Percentiles rank a stretch among this genome's conserved stretches.
phyloP scores from a whole-genome alignment of 23 tunicate species.

The Halocynthia aurantium region DNA sequence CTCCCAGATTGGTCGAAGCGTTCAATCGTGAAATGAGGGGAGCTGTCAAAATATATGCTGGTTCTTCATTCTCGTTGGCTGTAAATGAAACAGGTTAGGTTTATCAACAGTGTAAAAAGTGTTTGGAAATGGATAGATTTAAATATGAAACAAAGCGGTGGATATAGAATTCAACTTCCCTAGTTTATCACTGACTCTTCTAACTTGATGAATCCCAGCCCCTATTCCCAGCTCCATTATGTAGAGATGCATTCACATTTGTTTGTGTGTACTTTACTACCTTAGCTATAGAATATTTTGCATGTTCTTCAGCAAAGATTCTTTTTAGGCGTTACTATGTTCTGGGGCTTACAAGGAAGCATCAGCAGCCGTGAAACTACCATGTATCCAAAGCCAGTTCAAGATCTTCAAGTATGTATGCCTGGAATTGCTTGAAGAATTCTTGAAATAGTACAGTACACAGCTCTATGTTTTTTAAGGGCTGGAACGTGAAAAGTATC shows the following conservation, averaged over 20 bases:
- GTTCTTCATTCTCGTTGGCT: slow-evolving; percentile 61
- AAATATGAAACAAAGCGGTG: too few species aligned
- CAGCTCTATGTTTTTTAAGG: slow-evolving; percentile 32
- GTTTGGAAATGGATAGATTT: too few species aligned
- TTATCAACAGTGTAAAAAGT: too few species aligned
- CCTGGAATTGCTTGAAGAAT: background rate
- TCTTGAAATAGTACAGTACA: background rate
- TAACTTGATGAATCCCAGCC: too few species aligned
- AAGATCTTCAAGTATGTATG: slow-evolving; percentile 32
- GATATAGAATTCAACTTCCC: too few species aligned
- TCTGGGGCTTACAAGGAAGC: slow-evolving; percentile 89
- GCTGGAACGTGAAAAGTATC: slow-evolving; percentile 83
- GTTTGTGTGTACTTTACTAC: too few species aligned
- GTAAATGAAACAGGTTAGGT: slow-evolving; percentile 69
- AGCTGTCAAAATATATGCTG: slow-evolving; percentile 74
- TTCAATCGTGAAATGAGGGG: slow-evolving; percentile 73
- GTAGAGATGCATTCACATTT: too few species aligned
- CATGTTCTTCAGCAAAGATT: too few species aligned
- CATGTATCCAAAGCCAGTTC: slow-evolving; percentile 88
- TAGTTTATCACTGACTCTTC: too few species aligned
- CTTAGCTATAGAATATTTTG: too few species aligned
- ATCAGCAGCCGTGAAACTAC: slow-evolving; percentile 67
- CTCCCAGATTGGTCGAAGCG: slow-evolving; percentile 62
- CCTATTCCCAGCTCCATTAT: too few species aligned
- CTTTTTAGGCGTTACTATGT: slow-evolving; percentile 53